Base-by-base conservation (phyloP, 2,888 invertebrate species). In the Drosophila pullipes region DNA sequence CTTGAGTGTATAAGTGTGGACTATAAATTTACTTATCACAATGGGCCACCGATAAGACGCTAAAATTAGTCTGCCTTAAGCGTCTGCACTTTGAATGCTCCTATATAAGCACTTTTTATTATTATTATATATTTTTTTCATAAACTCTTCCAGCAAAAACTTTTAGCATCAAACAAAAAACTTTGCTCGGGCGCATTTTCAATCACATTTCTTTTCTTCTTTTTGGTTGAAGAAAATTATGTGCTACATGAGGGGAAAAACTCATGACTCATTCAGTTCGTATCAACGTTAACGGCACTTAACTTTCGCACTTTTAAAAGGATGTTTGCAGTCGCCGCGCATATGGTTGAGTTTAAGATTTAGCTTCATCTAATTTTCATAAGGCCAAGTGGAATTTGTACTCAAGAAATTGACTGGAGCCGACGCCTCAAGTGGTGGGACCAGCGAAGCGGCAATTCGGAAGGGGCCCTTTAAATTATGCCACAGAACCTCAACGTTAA, bases 301-400 rank as follows among this genome's bases (percentile, higher is more conserved):
- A 87, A 82, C 85, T 84, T 87, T 83, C 68, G 65, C 76, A 77
- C 77, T 81, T 76, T 67, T 6, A 16, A 33, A 41, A 55, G 58
- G 44, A 73, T 76, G 54, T 61, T 81, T 67, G 69, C 53, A 65
- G 54, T 35, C 30, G 33, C 18, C 16, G 0, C 31, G 44, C 64
- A 63, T 63, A 47, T 81, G 73, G 60, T 50, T 64, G 62, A 72
- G 65, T 70, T 75, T 69, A 61, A 63, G 78, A 69, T 81, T 75
- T 73, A 54, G 76, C 81, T 72, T 87, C 87, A 85, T 85, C 72
- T 81, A 87, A 88, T 78, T 85, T 89, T 88, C 79, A 90, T 85
- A 81, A 82, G 72, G 67, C 79, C 87, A 84, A 89, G 82, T 87
- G 88, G 81, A 84, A 87, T 81, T 83, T 75, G 65, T 61, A 73